Conservation (phyloP, 2,888 invertebrate genomes). For the Saturnia japonica region DNA sequence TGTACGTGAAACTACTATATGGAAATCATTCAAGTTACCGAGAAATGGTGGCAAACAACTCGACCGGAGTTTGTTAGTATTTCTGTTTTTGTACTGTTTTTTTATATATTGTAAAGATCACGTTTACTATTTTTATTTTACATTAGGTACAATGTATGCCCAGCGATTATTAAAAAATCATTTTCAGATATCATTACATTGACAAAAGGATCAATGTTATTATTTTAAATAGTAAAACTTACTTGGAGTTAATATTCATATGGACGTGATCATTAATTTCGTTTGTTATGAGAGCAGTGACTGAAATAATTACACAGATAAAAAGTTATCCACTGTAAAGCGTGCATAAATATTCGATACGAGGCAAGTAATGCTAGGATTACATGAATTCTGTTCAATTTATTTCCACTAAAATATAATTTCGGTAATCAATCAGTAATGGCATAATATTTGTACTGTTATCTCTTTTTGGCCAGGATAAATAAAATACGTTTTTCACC, state of each 20-base stretch:
- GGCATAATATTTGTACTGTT: neutral
- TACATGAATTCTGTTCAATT: neutral
- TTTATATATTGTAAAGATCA: neutral
- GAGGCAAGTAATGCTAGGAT: neutral
- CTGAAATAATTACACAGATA: neutral
- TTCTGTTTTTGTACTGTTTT: neutral
- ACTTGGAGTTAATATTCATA: neutral
- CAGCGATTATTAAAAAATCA: neutral
- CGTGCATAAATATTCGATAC: neutral
- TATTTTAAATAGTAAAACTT: conserved; percentile 10
- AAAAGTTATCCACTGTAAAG: neutral
- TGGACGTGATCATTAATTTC: neutral
- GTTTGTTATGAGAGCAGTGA: neutral
- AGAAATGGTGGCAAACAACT: neutral
- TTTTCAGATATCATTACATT: too few species aligned
- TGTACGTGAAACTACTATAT: neutral
- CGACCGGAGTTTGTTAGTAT: neutral
- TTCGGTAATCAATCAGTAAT: neutral
- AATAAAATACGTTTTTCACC: neutral
- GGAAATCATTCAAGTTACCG: too few species aligned
- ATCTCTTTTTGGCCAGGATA: neutral
- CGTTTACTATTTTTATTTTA: neutral
- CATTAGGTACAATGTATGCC: neutral
- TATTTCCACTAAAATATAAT: neutral
- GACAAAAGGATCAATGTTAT: too few species aligned